Percentiles rank a stretch among this genome's conserved stretches.
Conservation (phyloP, 2,888 invertebrate species). For the Epinotia bilunana region DNA sequence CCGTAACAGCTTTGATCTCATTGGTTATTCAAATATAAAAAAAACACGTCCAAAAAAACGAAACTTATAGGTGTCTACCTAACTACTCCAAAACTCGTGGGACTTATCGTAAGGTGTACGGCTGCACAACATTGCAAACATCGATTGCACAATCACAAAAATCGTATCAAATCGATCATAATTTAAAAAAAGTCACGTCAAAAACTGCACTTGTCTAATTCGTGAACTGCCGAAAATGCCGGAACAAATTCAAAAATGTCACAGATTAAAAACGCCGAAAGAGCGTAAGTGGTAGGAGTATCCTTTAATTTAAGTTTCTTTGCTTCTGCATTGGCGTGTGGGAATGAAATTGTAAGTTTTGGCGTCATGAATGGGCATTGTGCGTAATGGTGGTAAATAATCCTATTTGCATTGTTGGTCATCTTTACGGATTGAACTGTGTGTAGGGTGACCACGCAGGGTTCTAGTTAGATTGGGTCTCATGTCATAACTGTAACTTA, state of each 20-base stretch:
- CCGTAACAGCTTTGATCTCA: neutral
- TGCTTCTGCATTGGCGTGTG: constrained; percentile 61
- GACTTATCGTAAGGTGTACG: constrained; percentile 64
- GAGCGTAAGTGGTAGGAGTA: constrained; percentile 17
- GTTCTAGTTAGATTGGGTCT: neutral
- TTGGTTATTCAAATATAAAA: too few relatives aligned
- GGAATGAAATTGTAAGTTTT: constrained; percentile 66
- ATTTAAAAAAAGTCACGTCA: constrained; percentile 19
- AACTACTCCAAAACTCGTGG: constrained; percentile 64
- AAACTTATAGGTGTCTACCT: constrained; percentile 33
- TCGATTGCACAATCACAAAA: constrained; percentile 74
- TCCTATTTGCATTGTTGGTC: constrained; percentile 73
- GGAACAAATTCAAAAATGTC: constrained; percentile 28
- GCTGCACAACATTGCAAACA: constrained; percentile 55
- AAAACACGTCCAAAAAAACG: constrained; percentile 15
- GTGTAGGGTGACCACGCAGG: constrained; percentile 55
- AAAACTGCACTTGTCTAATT: constrained; percentile 34
- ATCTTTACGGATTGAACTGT: constrained; percentile 59
- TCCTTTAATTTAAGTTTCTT: constrained; percentile 12
- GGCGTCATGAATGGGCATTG: constrained; percentile 72
- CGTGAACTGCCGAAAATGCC: neutral
- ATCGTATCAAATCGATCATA: constrained; percentile 78
- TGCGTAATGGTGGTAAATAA: constrained; percentile 77
- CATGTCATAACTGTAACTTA: too few relatives aligned
- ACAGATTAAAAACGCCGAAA: constrained; percentile 16